phyloP scores from a whole-genome alignment of 2,797 vertebrate species.

The Hylomyscus alleni region DNA sequence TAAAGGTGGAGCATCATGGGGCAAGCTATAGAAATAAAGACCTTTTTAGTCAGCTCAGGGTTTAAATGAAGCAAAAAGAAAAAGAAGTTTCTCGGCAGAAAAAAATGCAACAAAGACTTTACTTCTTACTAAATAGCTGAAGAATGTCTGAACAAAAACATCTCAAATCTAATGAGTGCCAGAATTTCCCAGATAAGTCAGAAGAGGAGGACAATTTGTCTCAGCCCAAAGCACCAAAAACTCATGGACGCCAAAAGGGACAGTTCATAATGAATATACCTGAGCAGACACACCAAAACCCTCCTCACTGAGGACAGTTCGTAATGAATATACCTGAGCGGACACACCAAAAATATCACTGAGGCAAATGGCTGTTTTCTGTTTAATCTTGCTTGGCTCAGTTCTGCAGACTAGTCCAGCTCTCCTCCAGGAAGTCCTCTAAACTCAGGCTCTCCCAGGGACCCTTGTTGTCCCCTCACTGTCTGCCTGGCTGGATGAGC shows the following conservation, averaged over 20 bases:
- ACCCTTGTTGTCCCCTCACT: not conserved
- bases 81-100: constrained; percentile 73
- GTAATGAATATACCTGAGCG: not conserved
- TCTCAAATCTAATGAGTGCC: constrained; percentile 75
- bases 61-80: constrained; percentile 68
- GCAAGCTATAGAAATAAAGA: constrained; percentile 67
- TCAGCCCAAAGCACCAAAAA: constrained; percentile 47
- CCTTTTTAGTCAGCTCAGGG: constrained; percentile 63
- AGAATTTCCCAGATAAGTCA: constrained; percentile 81
- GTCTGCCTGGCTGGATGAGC: not conserved
- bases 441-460: not conserved
- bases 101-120: constrained; percentile 81
- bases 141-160: constrained; percentile 85
- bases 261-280: too few relatives aligned
- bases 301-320: too few relatives aligned
- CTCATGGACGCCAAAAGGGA: constrained; percentile 30
- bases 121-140: constrained; percentile 84
- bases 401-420: not conserved
- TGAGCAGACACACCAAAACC: not conserved
- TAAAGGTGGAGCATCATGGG: constrained; percentile 27
- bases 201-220: constrained; percentile 65
- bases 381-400: not conserved
- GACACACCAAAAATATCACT: not conserved
- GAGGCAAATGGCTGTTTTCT: not conserved
- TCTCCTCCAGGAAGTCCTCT: not conserved